Conservation (phyloP, 2,888 invertebrate genomes). For the Oeneis ivallda region DNA sequence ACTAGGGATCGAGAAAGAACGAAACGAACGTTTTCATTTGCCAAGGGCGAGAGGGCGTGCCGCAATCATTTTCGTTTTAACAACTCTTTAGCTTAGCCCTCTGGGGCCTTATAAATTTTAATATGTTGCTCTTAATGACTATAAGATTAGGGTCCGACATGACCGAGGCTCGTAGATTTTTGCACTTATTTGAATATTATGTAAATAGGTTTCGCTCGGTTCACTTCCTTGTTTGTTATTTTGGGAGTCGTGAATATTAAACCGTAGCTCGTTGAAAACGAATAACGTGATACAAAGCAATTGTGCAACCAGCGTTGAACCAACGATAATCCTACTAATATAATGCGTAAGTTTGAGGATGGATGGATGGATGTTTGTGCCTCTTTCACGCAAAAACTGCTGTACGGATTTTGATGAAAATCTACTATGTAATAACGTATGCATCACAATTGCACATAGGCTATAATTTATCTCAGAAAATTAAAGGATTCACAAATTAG, state of each 20-base stretch:
- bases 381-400: too few species aligned
- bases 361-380: too few species aligned
- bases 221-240: constrained; percentile 47
- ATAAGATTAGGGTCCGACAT: constrained; percentile 52
- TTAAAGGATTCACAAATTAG: too few species aligned
- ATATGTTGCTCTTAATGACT: constrained; percentile 69
- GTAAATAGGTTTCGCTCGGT: constrained; percentile 52
- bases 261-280: constrained; percentile 8
- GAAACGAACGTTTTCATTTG: constrained; percentile 24
- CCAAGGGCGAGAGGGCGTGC: constrained; percentile 46
- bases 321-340: background rate
- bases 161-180: constrained; percentile 54
- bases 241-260: constrained; percentile 52
- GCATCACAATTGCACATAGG: too few species aligned
- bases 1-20: constrained; percentile 38
- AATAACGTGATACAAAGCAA: background rate
- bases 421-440: too few species aligned
- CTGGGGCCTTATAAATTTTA: constrained; percentile 61
- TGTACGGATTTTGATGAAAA: too few species aligned
- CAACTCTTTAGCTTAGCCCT: constrained; percentile 67
- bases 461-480: too few species aligned
- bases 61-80: constrained; percentile 75
- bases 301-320: background rate
- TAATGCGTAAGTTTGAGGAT: too few species aligned
- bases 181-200: constrained; percentile 72